Conservation (phyloP, 2,113 vertebrate species). For the Girardinichthys multiradiatus region DNA sequence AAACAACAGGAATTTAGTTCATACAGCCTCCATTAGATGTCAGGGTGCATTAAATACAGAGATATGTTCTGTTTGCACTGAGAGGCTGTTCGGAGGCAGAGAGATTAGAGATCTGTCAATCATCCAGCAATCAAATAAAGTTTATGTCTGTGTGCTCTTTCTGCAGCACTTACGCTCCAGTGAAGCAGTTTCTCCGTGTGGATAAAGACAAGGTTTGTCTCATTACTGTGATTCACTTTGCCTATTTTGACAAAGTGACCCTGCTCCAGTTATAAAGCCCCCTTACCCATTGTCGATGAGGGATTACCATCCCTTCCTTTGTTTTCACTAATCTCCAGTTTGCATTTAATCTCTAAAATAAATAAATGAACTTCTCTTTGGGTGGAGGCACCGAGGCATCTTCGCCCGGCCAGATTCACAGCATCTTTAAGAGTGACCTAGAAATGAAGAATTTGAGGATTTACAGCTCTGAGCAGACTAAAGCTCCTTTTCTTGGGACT, state of each 20-base stretch:
- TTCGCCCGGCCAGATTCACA: not conserved
- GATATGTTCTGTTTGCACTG: not conserved
- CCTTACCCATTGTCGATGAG: slow-evolving; percentile 30
- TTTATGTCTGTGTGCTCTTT: slow-evolving; percentile 32
- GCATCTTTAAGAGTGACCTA: slow-evolving; percentile 5
- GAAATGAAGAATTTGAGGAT: not conserved
- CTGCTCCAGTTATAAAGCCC: not conserved
- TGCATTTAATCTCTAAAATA: slow-evolving; percentile 64
- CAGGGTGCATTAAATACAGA: not conserved
- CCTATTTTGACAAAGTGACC: not conserved
- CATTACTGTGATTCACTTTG: slow-evolving; percentile 11
- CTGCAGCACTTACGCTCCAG: slow-evolving; percentile 92
- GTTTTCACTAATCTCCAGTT: slow-evolving; percentile 65
- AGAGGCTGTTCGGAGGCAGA: not conserved
- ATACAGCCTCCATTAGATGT: not conserved
- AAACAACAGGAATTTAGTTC: not conserved
- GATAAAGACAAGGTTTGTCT: slow-evolving; percentile 95
- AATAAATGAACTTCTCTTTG: slow-evolving; percentile 54
- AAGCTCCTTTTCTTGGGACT: too few relatives aligned
- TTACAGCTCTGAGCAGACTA: not conserved
- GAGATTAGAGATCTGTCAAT: slow-evolving; percentile 45
- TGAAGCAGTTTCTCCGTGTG: slow-evolving; percentile 97
- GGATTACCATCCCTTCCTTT: slow-evolving; percentile 66
- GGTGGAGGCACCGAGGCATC: slow-evolving; percentile 26
- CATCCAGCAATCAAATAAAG: slow-evolving; percentile 50